phyloP scores from a whole-genome alignment of 2,113 vertebrate genomes.

The Agapornis roseicollis region DNA sequence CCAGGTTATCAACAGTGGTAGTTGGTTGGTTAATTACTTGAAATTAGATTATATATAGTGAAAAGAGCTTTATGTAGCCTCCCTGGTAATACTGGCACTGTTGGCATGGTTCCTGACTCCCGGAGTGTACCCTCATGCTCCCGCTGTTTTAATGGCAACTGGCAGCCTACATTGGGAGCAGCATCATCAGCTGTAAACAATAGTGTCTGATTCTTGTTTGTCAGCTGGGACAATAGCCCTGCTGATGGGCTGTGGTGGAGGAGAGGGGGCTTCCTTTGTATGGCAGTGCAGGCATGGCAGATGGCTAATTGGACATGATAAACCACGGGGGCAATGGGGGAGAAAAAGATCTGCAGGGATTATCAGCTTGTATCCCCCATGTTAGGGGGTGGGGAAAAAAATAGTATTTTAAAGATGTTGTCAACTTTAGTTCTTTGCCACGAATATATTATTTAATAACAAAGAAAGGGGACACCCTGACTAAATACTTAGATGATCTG shows the following conservation, averaged over 20 bases:
- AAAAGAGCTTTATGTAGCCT: background rate
- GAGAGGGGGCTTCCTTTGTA: constrained; percentile 49
- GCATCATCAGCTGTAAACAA: constrained; percentile 65
- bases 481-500: background rate
- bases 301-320: constrained; percentile 90
- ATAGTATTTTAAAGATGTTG: constrained; percentile 16
- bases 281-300: constrained; percentile 73
- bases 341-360: constrained; percentile 75
- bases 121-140: constrained; percentile 19
- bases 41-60: background rate
- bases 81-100: background rate
- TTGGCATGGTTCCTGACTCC: constrained; percentile 40
- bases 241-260: constrained; percentile 47
- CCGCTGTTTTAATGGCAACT: constrained; percentile 64
- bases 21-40: background rate
- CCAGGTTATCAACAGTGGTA: background rate
- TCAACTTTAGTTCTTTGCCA: background rate
- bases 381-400: background rate
- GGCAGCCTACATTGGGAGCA: constrained; percentile 53
- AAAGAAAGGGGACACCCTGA: background rate
- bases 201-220: constrained; percentile 70
- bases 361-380: constrained; percentile 66
- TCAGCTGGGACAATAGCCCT: constrained; percentile 68
- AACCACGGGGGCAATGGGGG: constrained; percentile 71
- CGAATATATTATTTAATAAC: background rate